These are phyloP conservation scores for Rhodophaea formosa DNA, from an alignment of 2,888 invertebrate species.

Conservation along the genomic window DNA sequence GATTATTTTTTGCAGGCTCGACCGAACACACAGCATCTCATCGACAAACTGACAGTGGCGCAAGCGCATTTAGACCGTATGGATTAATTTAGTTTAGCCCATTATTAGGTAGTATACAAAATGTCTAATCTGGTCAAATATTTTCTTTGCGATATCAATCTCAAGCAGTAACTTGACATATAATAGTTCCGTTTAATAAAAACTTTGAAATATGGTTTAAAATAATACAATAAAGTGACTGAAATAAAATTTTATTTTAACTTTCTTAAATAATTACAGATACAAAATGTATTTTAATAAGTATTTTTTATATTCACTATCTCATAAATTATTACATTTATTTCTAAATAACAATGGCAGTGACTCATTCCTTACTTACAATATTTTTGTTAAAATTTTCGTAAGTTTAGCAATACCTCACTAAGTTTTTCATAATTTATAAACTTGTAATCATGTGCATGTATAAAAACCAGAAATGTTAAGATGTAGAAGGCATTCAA, in stretches of 20 bases:
- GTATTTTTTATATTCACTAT: slow-evolving; percentile 22
- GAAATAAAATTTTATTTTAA: slow-evolving; percentile 35
- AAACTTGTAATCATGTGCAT: slow-evolving; percentile 58
- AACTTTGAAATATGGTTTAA: slow-evolving; percentile 18
- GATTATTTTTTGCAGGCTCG: slow-evolving; percentile 57
- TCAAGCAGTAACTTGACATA: slow-evolving; percentile 22
- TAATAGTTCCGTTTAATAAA: slow-evolving; percentile 21
- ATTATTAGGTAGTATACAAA: slow-evolving; percentile 28
- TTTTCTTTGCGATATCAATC: slow-evolving; percentile 8
- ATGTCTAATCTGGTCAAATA: slow-evolving; percentile 12
- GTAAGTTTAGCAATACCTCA: slow-evolving; percentile 4
- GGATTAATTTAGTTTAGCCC: slow-evolving; percentile 50
- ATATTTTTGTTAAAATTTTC: slow-evolving; percentile 5
- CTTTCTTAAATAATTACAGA: slow-evolving; percentile 26
- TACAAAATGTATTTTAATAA: slow-evolving; percentile 23
- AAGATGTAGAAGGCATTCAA: slow-evolving; percentile 44
- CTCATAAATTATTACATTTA: slow-evolving; percentile 22
- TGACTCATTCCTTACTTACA: slow-evolving; percentile 28
- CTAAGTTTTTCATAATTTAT: slow-evolving; percentile 19
- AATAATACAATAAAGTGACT: slow-evolving; percentile 31
- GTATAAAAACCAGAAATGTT: slow-evolving; percentile 47
- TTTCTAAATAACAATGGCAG: slow-evolving; percentile 38
- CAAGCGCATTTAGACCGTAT: slow-evolving; percentile 73
- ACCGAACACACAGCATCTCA: slow-evolving; percentile 68
- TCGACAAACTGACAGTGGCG: slow-evolving; percentile 68